A percentile compares a stretch with the other conserved stretches of the same genome.
Conservation (phyloP, 2,888 invertebrate species). For the Philaethria dido region DNA sequence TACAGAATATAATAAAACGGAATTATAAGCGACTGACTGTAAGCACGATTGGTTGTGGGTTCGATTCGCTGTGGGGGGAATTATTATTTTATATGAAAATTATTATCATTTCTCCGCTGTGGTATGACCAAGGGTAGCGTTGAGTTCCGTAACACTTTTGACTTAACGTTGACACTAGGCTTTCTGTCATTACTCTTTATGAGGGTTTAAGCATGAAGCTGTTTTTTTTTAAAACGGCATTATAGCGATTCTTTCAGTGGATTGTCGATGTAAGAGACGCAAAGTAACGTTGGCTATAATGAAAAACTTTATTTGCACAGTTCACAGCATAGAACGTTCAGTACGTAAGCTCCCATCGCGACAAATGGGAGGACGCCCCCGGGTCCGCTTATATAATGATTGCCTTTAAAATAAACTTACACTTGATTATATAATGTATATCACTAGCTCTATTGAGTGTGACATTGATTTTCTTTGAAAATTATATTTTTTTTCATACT, state of each 20-base stretch:
- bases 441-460: constrained; percentile 22
- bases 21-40: too few species aligned
- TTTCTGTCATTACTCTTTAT: too few species aligned
- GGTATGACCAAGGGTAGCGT: too few species aligned
- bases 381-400: constrained; percentile 13
- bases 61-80: too few species aligned
- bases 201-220: too few species aligned
- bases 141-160: too few species aligned
- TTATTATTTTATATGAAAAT: too few species aligned
- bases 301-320: constrained; percentile 45
- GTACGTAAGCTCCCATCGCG: constrained; percentile 42
- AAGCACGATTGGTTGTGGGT: too few species aligned
- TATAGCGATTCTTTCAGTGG: constrained; percentile 21
- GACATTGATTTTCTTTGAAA: constrained; percentile 1
- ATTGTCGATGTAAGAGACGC: constrained; percentile 34
- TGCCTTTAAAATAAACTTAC: constrained; percentile 33
- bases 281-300: constrained; percentile 46
- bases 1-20: too few species aligned
- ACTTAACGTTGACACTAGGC: too few species aligned
- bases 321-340: constrained; percentile 29
- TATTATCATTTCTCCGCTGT: too few species aligned
- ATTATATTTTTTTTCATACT: background rate
- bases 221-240: background rate
- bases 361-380: constrained; percentile 38
- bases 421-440: constrained; percentile 31